A percentile compares a stretch with the other conserved stretches of the same genome.
Conservation (phyloP, 2,888 invertebrate genomes). For the Drosophila setosimentum region DNA sequence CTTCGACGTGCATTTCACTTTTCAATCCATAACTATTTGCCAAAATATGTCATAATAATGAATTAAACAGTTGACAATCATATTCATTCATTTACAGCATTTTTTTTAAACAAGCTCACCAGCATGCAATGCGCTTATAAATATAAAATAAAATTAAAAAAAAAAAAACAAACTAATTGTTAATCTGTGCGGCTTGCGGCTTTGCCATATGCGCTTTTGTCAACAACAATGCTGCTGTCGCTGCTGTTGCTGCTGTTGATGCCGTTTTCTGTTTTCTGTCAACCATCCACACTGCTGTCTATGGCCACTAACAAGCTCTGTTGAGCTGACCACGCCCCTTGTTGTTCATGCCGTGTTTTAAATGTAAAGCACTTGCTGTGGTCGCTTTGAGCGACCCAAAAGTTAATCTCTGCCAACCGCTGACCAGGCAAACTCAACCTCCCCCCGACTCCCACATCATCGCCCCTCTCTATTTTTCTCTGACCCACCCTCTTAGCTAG, state of each 20-base stretch:
- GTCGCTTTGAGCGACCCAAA: slow-evolving; percentile 81
- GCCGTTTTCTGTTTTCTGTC: slow-evolving; percentile 23
- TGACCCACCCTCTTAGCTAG: slow-evolving; percentile 29
- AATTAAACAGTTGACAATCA: slow-evolving; percentile 11
- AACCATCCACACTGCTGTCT: slow-evolving; percentile 23
- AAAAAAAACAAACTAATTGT: slow-evolving; percentile 64
- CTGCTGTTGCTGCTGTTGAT: slow-evolving; percentile 8
- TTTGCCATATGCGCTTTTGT: slow-evolving; percentile 65
- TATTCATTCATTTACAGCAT: neutral
- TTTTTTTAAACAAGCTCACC: neutral
- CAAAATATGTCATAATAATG: slow-evolving; percentile 4
- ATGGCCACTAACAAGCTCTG: slow-evolving; percentile 75
- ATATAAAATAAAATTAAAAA: slow-evolving; percentile 76
- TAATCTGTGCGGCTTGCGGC: slow-evolving; percentile 78
- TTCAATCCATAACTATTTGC: slow-evolving; percentile 9
- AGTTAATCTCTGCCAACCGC: slow-evolving; percentile 81
- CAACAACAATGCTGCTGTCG: slow-evolving; percentile 41
- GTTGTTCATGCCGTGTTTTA: slow-evolving; percentile 62
- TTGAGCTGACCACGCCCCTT: slow-evolving; percentile 38
- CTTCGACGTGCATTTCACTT: neutral
- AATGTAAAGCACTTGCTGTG: slow-evolving; percentile 79
- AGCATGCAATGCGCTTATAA: slow-evolving; percentile 51
- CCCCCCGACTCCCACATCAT: slow-evolving; percentile 3
- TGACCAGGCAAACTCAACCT: slow-evolving; percentile 57
- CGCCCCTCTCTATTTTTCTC: neutral